Conservation (phyloP, 2,888 invertebrate species). For the Drosophila fulvimacula region DNA sequence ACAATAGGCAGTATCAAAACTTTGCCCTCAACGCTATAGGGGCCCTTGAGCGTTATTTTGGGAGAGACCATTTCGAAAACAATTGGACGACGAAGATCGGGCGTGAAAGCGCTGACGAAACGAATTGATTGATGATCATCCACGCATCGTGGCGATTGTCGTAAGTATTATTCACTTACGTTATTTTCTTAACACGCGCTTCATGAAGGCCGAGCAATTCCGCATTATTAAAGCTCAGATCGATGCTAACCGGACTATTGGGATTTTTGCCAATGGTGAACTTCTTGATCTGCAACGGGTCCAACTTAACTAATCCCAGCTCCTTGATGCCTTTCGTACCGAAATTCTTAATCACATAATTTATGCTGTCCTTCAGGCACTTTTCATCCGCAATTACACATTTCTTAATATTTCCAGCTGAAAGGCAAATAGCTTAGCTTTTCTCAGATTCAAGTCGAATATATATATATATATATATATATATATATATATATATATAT, state of each 20-base stretch:
- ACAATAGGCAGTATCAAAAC: conserved; percentile 80
- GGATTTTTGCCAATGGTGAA: conserved; percentile 74
- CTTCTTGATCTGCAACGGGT: conserved; percentile 80
- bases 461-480: neutral
- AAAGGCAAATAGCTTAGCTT: neutral
- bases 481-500: neutral
- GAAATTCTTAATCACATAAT: conserved; percentile 55
- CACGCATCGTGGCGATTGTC: too few species aligned
- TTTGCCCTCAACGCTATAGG: conserved; percentile 76
- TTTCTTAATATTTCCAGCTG: conserved; percentile 58
- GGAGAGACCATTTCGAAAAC: conserved; percentile 67
- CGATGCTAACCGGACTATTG: conserved; percentile 81
- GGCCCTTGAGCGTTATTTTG: conserved; percentile 69
- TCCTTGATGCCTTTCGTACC: conserved; percentile 70
- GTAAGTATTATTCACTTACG: conserved; percentile 54
- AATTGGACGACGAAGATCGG: conserved; percentile 50
- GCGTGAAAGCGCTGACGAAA: conserved; percentile 68
- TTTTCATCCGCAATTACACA: conserved; percentile 58
- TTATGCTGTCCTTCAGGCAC: conserved; percentile 55
- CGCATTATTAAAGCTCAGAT: conserved; percentile 77
- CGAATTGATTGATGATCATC: neutral
- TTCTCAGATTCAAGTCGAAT: neutral
- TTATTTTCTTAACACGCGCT: conserved; percentile 44
- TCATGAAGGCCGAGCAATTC: conserved; percentile 73
- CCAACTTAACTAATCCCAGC: conserved; percentile 74